A percentile compares a stretch with the other conserved stretches of the same genome.
phyloP scores from a whole-genome alignment of 2,888 invertebrate species.

The Troides aeacus region DNA sequence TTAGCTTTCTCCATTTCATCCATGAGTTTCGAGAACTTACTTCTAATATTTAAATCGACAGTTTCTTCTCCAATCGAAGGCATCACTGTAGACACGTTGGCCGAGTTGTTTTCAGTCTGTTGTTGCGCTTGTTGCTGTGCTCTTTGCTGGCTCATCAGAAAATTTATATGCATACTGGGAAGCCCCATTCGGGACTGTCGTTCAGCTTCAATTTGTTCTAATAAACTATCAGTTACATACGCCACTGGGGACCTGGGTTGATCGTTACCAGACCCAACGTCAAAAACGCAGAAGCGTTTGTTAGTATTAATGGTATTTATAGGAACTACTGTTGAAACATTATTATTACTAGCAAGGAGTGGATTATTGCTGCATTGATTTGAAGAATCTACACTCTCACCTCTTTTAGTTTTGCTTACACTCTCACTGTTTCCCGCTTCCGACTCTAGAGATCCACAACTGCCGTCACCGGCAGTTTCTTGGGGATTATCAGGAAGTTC shows the following conservation, averaged over 20 bases:
- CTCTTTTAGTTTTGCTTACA: constrained; percentile 61
- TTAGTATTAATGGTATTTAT: constrained; percentile 66
- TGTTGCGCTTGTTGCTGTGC: constrained; percentile 59
- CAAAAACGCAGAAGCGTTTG: constrained; percentile 73
- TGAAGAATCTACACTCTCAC: constrained; percentile 71
- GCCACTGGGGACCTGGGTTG: constrained; percentile 73
- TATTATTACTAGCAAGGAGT: constrained; percentile 69
- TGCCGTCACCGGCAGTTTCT: constrained; percentile 71
- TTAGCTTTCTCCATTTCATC: constrained; percentile 78
- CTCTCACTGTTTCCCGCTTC: constrained; percentile 67
- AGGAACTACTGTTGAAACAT: constrained; percentile 69
- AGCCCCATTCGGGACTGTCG: constrained; percentile 71
- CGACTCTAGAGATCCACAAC: constrained; percentile 73
- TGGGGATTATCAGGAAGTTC: constrained; percentile 64
- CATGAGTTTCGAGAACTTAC: constrained; percentile 77
- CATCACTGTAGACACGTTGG: constrained; percentile 68
- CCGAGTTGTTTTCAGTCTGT: constrained; percentile 55
- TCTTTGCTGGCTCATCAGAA: constrained; percentile 65
- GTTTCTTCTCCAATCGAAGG: constrained; percentile 79
- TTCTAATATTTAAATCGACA: constrained; percentile 76
- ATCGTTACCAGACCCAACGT: constrained; percentile 65
- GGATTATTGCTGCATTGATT: constrained; percentile 78
- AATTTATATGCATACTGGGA: constrained; percentile 76
- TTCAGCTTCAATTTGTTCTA: constrained; percentile 74
- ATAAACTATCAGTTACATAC: constrained; percentile 70